Evolutionary conservation across 2,113 vertebrate genomes (phyloP).

Genomic region (Bubo blakistoni): DNA sequence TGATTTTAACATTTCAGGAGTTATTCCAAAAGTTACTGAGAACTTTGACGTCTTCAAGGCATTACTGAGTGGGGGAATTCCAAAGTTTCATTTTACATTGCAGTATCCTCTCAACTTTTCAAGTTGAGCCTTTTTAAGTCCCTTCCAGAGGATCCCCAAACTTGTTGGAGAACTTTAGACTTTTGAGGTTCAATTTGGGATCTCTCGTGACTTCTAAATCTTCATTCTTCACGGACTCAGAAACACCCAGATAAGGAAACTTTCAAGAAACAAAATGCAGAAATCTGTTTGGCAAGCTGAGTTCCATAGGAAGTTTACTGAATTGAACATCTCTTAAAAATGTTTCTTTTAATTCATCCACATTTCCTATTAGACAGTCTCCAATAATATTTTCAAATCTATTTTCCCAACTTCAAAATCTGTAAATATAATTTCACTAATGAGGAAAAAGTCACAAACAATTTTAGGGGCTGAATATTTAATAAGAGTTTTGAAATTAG

Average conservation of each 20-base stretch:
- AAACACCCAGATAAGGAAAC: neutral
- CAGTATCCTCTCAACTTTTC: neutral
- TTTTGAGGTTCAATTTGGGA: neutral
- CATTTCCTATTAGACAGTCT: neutral
- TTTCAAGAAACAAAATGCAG: neutral
- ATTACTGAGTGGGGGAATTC: neutral
- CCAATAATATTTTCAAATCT: neutral
- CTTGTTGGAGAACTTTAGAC: neutral
- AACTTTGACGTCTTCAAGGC: neutral
- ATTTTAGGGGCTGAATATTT: neutral
- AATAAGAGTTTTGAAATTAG: neutral
- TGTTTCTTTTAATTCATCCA: neutral
- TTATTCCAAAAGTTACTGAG: neutral
- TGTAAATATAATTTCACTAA: neutral
- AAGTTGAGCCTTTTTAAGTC: neutral
- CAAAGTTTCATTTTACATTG: neutral
- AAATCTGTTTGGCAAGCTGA: neutral
- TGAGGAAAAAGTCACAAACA: neutral
- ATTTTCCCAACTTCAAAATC: neutral
- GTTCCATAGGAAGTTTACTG: neutral
- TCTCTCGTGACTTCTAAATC: neutral
- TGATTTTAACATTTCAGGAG: neutral
- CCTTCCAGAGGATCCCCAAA: neutral
- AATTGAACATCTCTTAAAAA: neutral
- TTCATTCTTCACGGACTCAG: accelerated